Evolutionary conservation across 2,888 invertebrate species (phyloP).

Genomic region (Sminthurinus aureus): DNA sequence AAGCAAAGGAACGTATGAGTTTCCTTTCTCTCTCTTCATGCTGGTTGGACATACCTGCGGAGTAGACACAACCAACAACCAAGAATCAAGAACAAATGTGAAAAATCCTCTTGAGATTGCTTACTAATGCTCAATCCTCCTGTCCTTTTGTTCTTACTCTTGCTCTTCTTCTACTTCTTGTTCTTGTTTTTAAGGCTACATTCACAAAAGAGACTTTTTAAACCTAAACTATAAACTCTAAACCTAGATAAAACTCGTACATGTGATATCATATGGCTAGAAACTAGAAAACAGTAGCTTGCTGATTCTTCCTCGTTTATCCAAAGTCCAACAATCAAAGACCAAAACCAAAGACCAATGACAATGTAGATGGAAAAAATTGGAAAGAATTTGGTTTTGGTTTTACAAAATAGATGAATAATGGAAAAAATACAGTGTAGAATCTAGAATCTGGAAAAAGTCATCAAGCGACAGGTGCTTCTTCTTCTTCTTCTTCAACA

Average conservation of each 20-base stretch:
- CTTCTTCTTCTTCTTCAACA: constrained; percentile 3
- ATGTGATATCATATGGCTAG: neutral
- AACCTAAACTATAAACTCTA: constrained; percentile 26
- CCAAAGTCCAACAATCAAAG: neutral
- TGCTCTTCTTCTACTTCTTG: neutral
- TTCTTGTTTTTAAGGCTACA: neutral
- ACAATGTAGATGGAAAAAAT: neutral
- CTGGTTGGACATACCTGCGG: constrained; percentile 48
- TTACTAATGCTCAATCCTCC: constrained; percentile 29
- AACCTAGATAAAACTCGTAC: constrained; percentile 21
- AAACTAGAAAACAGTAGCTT: constrained; percentile 23
- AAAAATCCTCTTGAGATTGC: constrained; percentile 3
- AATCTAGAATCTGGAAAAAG: neutral
- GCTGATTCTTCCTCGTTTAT: constrained; percentile 26
- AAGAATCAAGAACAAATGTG: too few relatives aligned
- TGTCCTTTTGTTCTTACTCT: constrained; percentile 5
- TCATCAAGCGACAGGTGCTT: constrained; percentile 33
- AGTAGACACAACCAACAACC: constrained; percentile 5
- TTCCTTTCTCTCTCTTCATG: constrained; percentile 44
- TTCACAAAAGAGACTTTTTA: neutral
- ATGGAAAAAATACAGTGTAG: constrained; percentile 8
- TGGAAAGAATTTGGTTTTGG: constrained; percentile 10
- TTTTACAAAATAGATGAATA: constrained; percentile 2
- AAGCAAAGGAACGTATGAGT: constrained; percentile 37
- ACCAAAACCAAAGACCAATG: neutral